Conservation (phyloP, 1,140 invertebrate genomes). For the Hormaphis cornu region DNA sequence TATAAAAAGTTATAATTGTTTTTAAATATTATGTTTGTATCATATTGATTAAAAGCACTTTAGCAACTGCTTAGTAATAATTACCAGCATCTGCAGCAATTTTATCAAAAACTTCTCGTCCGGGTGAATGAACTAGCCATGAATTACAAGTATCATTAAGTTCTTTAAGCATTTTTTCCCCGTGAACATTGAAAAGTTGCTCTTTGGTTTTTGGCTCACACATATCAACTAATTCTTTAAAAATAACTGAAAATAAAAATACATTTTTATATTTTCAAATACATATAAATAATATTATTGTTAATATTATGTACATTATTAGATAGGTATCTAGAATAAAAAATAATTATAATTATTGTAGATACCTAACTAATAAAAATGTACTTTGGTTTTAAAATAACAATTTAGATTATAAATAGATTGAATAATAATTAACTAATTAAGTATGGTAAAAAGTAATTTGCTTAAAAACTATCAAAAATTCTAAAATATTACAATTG, state of each 20-base stretch:
- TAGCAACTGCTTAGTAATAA: not conserved
- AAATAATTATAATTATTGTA: too few species aligned
- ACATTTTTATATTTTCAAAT: too few species aligned
- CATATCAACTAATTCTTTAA: slow-evolving; percentile 6
- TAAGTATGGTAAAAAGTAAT: too few species aligned
- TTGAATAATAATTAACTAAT: too few species aligned
- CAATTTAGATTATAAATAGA: too few species aligned
- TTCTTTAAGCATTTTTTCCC: slow-evolving; percentile 1
- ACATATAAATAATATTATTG: too few species aligned
- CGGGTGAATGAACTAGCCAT: slow-evolving; percentile 10
- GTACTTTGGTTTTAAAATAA: too few species aligned
- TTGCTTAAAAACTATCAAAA: too few species aligned
- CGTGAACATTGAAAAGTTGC: slow-evolving; percentile 10
- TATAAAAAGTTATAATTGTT: not conserved
- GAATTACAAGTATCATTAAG: slow-evolving; percentile 11
- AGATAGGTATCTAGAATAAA: too few species aligned
- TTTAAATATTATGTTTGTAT: not conserved
- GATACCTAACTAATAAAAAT: too few species aligned
- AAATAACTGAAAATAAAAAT: slow-evolving; percentile 2
- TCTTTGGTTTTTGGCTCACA: slow-evolving; percentile 3
- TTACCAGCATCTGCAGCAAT: slow-evolving; percentile 20
- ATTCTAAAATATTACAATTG: too few species aligned
- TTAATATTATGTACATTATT: too few species aligned
- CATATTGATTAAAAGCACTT: not conserved
- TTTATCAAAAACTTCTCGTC: slow-evolving; percentile 21